Conservation (phyloP, 2,888 invertebrate species). For the Himalopsyche kuldschensis region DNA sequence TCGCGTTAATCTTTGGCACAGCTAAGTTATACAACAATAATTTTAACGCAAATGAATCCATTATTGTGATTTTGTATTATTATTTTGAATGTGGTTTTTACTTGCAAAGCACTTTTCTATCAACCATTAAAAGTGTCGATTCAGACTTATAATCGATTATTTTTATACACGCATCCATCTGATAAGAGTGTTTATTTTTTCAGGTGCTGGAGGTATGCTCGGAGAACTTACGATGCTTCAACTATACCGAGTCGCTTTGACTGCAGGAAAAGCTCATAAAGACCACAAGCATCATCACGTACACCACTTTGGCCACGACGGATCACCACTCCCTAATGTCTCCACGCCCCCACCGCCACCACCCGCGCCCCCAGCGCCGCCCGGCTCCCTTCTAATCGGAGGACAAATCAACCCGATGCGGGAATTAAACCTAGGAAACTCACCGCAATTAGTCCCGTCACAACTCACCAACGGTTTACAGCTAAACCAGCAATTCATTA, state of each 20-base stretch:
- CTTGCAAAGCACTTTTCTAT: no score
- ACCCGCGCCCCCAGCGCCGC: slow-evolving; percentile 53
- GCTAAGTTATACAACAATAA: no score
- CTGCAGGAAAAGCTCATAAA: slow-evolving; percentile 83
- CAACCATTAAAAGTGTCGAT: no score
- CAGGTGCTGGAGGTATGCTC: slow-evolving; percentile 66
- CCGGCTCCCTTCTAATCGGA: slow-evolving; percentile 61
- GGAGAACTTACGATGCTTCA: slow-evolving; percentile 82
- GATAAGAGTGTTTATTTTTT: slow-evolving; percentile 32
- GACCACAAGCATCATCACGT: slow-evolving; percentile 88
- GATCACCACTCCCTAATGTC: slow-evolving; percentile 62
- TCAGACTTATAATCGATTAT: no score
- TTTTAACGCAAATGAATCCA: no score
- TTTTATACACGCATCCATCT: no score
- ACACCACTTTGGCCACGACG: slow-evolving; percentile 77
- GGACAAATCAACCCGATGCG: slow-evolving; percentile 66
- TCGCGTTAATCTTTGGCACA: no score
- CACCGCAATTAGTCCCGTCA: slow-evolving; percentile 54
- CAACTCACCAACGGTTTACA: slow-evolving; percentile 56
- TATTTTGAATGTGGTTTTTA: no score
- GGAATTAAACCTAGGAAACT: slow-evolving; percentile 56
- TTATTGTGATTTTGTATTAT: no score
- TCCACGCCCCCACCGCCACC: slow-evolving; percentile 62
- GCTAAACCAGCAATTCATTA: slow-evolving; percentile 61
- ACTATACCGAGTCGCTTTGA: slow-evolving; percentile 77